These are phyloP conservation scores for Maniola jurtina DNA, from an alignment of 1,140 invertebrate genomes.

Conservation along the genomic window DNA sequence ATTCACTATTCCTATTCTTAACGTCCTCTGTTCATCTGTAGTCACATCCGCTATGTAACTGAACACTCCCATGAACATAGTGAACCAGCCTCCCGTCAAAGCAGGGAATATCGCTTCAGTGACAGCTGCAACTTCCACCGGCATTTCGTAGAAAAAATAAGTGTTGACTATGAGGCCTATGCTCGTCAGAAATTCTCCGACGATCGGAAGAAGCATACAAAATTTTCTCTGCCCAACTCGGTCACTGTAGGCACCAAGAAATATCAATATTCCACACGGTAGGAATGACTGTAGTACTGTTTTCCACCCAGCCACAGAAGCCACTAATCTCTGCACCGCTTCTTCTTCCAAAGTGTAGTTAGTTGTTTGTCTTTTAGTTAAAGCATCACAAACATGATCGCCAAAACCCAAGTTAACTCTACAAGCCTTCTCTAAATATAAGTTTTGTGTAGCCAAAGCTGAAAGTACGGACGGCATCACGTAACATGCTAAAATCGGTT, in stretches of 20 bases:
- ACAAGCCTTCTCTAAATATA: constrained; percentile 91
- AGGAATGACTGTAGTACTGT: constrained; percentile 87
- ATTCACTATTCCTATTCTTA: constrained; percentile 91
- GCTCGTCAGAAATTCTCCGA: constrained; percentile 88
- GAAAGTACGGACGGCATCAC: constrained; percentile 89
- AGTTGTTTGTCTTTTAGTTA: constrained; percentile 83
- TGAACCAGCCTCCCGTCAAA: constrained; percentile 91
- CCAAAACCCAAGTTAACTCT: constrained; percentile 87
- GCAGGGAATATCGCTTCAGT: constrained; percentile 88
- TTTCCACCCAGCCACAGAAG: constrained; percentile 89
- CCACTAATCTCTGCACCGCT: constrained; percentile 87
- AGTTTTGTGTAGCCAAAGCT: constrained; percentile 87
- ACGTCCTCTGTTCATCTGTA: constrained; percentile 87
- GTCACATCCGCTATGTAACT: constrained; percentile 94
- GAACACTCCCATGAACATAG: constrained; percentile 93
- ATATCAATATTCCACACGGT: constrained; percentile 86
- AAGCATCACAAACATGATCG: constrained; percentile 84
- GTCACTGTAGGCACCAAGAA: constrained; percentile 89
- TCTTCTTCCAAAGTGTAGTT: constrained; percentile 86
- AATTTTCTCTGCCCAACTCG: constrained; percentile 87
- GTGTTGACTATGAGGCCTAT: constrained; percentile 89
- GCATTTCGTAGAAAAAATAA: constrained; percentile 87
- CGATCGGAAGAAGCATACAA: constrained; percentile 89
- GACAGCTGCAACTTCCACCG: constrained; percentile 87
- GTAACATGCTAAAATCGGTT: constrained; percentile 88